These are phyloP conservation scores for Ennomos quercinarius DNA, from an alignment of 2,888 invertebrate species.

Conservation along the genomic window DNA sequence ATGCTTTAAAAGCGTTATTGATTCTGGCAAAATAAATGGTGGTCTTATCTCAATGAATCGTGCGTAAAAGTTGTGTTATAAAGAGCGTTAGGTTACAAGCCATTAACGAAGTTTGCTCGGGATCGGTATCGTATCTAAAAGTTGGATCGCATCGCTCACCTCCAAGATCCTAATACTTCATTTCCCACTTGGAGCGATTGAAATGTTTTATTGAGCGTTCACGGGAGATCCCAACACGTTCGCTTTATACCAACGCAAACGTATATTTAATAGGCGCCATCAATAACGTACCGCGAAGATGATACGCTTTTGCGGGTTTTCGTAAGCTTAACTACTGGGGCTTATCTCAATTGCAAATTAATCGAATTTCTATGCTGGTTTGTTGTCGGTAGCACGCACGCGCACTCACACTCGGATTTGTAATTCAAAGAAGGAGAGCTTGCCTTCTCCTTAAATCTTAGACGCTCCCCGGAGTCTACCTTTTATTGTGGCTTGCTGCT, in stretches of 20 bases:
- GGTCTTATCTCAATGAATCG: constrained; percentile 11
- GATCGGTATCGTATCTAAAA: constrained; percentile 49
- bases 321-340: constrained; percentile 68
- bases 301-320: constrained; percentile 74
- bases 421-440: constrained; percentile 67
- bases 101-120: constrained; percentile 50
- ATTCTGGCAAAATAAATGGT: neutral
- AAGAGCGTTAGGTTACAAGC: constrained; percentile 30
- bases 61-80: constrained; percentile 14
- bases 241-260: constrained; percentile 60
- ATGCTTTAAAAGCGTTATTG: constrained; percentile 2
- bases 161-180: constrained; percentile 71
- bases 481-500: constrained; percentile 50
- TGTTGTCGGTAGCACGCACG: constrained; percentile 60
- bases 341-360: constrained; percentile 84
- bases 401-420: constrained; percentile 59
- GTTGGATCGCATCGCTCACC: constrained; percentile 65
- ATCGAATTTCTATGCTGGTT: constrained; percentile 74
- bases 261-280: constrained; percentile 84
- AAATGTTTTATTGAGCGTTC: constrained; percentile 79
- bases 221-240: constrained; percentile 62
- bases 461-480: constrained; percentile 50
- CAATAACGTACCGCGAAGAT: constrained; percentile 81
- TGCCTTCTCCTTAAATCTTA: constrained; percentile 64
- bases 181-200: constrained; percentile 75